Base-by-base conservation (phyloP, 2,888 invertebrate species). In the Mellilla xanthometata region DNA sequence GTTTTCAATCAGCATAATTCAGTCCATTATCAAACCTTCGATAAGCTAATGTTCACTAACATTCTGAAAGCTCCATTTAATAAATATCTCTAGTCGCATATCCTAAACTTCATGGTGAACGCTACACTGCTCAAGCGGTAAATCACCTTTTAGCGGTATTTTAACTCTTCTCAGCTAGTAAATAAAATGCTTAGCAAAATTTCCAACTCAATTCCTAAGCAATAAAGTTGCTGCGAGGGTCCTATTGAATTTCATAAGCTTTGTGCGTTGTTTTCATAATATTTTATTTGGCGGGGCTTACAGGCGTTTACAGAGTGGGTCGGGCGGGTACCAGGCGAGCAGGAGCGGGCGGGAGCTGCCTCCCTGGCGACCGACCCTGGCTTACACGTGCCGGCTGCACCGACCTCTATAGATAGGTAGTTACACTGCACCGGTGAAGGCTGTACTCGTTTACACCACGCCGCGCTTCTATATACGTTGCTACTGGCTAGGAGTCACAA, bases 341-440 rank as follows among this genome's bases (percentile, higher is more conserved):
- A 87, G 65, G 45, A 60, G 56, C 41, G 53, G 58, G 47, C 38
- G 56, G 60, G 61, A 54, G 69, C 56, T 59, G 28, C 19, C 8
- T 4, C 53, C 50, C 44, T 56, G 62, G 43, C 44, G 26, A 30
- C 50, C 52, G 76, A 59, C 76, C 77, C 70, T 72, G 76, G 74
- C 76, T 80, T 80, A 79, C 83, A 80, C 80, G 79, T 71, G 81
- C 72, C 67, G 56, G 47, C 27, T 42, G 52, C 52, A 63, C 65
- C 57, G 46, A 60, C 58, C 52, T 39, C 44, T 39, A 51, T 23
- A 66, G 57, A 51, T 68, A 72, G 63, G 67, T 75, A 75, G 70
- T 82, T 81, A 84, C 84, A 81, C 61, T 77, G 81, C 78, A 76
- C 72, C 66, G 68, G 63, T 60, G 82, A 84, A 81, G 81, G 84